A percentile compares a stretch with the other conserved stretches of the same genome.
Evolutionary conservation across 2,113 vertebrate genomes (phyloP).

Genomic region (Chionis minor): DNA sequence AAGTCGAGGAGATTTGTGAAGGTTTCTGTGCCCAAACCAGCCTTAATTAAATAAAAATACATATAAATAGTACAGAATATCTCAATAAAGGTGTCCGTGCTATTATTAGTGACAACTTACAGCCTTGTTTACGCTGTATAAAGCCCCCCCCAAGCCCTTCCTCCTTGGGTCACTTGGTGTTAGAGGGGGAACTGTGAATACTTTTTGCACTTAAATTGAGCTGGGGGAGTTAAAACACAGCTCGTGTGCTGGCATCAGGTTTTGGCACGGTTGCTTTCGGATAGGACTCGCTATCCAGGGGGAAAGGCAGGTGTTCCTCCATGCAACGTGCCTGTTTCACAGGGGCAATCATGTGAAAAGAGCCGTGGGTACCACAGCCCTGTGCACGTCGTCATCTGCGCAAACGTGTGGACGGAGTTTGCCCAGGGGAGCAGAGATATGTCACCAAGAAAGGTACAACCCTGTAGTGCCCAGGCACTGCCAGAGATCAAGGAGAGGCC

Average conservation of each 20-base stretch:
- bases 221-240: background rate
- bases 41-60: background rate
- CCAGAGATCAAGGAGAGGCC: too few relatives aligned
- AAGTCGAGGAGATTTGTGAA: background rate
- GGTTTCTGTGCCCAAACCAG: background rate
- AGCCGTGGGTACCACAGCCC: too few relatives aligned
- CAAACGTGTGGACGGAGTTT: too few relatives aligned
- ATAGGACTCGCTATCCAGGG: too few relatives aligned
- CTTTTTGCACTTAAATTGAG: background rate
- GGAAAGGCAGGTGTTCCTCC: too few relatives aligned
- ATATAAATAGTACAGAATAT: background rate
- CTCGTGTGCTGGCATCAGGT: background rate
- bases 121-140: accelerated
- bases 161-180: background rate
- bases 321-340: too few relatives aligned
- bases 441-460: too few relatives aligned
- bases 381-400: too few relatives aligned
- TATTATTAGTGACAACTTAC: background rate
- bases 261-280: too few relatives aligned
- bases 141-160: background rate
- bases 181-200: background rate
- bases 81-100: background rate
- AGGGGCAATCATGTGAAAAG: too few relatives aligned
- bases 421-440: too few relatives aligned
- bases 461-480: too few relatives aligned